Evolutionary conservation across 2,888 invertebrate species (phyloP).

Genomic region (Proisotoma minuta): DNA sequence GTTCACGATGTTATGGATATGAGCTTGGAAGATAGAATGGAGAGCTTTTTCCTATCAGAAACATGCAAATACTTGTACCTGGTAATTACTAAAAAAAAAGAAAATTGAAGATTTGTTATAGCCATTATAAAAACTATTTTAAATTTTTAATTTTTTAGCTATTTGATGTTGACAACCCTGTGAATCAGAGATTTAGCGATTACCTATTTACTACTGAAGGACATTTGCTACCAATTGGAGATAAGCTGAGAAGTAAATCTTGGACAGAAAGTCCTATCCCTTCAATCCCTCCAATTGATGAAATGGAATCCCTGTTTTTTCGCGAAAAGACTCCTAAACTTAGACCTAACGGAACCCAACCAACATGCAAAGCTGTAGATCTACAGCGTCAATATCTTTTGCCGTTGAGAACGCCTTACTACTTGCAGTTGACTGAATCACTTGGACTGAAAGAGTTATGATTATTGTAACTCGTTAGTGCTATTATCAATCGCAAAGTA

Average conservation of each 20-base stretch:
- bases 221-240: constrained; percentile 55
- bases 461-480: not conserved
- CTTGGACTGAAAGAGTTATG: constrained; percentile 43
- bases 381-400: constrained; percentile 46
- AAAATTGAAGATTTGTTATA: constrained; percentile 4
- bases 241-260: constrained; percentile 47
- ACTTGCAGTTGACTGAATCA: constrained; percentile 45
- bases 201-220: constrained; percentile 62
- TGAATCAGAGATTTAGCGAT: constrained; percentile 55
- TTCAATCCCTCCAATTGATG: constrained; percentile 21
- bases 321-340: constrained; percentile 36
- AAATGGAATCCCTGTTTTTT: constrained; percentile 40
- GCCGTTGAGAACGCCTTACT: constrained; percentile 47
- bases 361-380: constrained; percentile 49
- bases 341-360: constrained; percentile 46
- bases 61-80: constrained; percentile 63
- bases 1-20: constrained; percentile 61
- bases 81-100: constrained; percentile 50
- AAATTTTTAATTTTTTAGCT: constrained; percentile 52
- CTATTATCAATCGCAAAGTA: not conserved
- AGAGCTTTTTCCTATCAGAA: constrained; percentile 62
- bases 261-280: constrained; percentile 43
- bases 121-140: not conserved
- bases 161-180: constrained; percentile 60
- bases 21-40: constrained; percentile 61